These are phyloP conservation scores for Nephrotoma appendiculata DNA, from an alignment of 2,888 invertebrate species.

Conservation along the genomic window DNA sequence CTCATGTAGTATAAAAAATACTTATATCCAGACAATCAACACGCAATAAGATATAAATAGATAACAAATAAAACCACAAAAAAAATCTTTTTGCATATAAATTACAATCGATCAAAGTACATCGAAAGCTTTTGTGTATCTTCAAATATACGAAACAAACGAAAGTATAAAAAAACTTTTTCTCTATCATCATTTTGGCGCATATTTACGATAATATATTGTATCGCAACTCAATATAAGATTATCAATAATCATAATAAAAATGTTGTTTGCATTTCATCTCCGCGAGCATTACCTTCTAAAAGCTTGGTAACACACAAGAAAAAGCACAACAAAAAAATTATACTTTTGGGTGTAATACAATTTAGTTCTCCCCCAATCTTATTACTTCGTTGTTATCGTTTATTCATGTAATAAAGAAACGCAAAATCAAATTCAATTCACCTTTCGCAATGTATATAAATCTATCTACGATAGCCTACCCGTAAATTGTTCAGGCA, in stretches of 20 bases:
- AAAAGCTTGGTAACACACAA: background rate
- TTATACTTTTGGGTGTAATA: background rate
- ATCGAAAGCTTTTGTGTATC: background rate
- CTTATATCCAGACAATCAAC: background rate
- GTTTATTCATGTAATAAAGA: background rate
- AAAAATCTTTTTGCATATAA: background rate
- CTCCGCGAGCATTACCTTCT: background rate
- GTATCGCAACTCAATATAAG: background rate
- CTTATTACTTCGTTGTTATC: background rate
- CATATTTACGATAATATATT: background rate
- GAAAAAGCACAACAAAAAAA: background rate
- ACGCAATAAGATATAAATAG: background rate
- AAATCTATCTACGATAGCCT: background rate
- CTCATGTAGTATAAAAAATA: background rate
- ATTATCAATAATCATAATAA: background rate
- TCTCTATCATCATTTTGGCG: background rate
- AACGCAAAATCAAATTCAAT: background rate
- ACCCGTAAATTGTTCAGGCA: background rate
- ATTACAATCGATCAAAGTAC: background rate
- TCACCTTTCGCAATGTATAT: background rate
- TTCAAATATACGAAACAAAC: background rate
- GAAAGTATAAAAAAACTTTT: background rate
- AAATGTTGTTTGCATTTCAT: background rate
- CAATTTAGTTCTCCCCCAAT: background rate
- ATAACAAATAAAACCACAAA: background rate